Evolutionary conservation across 2,113 vertebrate species (phyloP), one percentile per base, ranked within the genome.

Genomic region (Cyprinodon variegatus): DNA sequence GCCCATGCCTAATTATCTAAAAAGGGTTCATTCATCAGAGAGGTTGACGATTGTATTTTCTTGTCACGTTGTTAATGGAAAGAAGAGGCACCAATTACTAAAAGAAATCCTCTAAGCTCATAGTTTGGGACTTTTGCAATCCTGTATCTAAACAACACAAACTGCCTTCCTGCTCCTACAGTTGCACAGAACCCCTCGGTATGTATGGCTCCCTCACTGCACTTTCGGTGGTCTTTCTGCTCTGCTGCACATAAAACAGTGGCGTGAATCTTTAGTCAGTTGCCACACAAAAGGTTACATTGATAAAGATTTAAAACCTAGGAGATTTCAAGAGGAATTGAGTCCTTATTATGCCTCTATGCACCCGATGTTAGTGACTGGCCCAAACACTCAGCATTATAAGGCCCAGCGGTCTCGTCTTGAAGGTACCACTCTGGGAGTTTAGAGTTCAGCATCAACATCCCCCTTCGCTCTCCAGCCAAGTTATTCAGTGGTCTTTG

Each of bases 141-240:
- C 70, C 74, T 72, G 39, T 79, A 77, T 75, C 9, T 36, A 72
- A 83, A 29, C 76, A 75, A 87, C 65, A 83, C 78, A 81, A 74
- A 88, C 81, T 89, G 89, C 88, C 86, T 89, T 91, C 74, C 87
- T 88, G 77, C 83, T 83, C 77, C 83, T 82, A 83, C 76, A 79
- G 76, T 86, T 87, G 82, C 86, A 82, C 83, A 88, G 76, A 77
- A 60, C 73, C 74, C 63, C 74, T 84, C 79, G 74, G 70, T 85
- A 79, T 87, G 76, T 84, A 75, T 72, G 79, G 69, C 65, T 59
- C 29, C 72, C 45, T 45, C 65, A 59, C 86, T 84, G 89, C 85
- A 90, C 89, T 86, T 83, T 81, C 79, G 86, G 78, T 79, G 81
- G 72, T 80, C 73, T 78, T 77, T 61, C 79, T 62, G 78, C 83